Percentiles rank a stretch among this genome's conserved stretches.
Conservation (phyloP, 2,113 vertebrate genomes). For the Oreochromis aureus region DNA sequence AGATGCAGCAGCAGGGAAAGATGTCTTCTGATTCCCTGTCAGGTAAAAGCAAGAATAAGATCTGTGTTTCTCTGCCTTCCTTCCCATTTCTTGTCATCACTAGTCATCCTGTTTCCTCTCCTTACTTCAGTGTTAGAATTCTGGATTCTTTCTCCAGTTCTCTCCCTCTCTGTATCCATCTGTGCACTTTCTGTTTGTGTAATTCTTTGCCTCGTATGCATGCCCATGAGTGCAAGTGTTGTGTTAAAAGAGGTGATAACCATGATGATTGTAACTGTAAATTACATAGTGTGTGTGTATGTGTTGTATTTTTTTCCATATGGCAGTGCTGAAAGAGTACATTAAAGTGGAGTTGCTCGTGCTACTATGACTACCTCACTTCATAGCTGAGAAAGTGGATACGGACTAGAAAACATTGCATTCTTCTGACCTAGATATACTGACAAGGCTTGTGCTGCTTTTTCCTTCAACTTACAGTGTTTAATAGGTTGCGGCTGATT, state of each 20-base stretch:
- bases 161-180: background rate
- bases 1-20: slow-evolving; percentile 64
- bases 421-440: slow-evolving; percentile 53
- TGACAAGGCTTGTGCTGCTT: slow-evolving; percentile 16
- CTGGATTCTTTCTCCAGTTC: background rate
- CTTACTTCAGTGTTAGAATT: background rate
- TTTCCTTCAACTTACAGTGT: background rate
- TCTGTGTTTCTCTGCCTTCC: background rate
- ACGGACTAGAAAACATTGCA: slow-evolving; percentile 14
- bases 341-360: slow-evolving; percentile 23
- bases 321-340: background rate
- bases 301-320: slow-evolving; percentile 1
- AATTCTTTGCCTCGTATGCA: background rate
- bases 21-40: slow-evolving; percentile 51
- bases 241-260: background rate
- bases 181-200: background rate
- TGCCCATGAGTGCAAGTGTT: background rate
- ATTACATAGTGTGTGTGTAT: background rate
- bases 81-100: background rate
- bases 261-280: background rate
- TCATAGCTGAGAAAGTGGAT: slow-evolving; percentile 29
- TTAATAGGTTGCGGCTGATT: background rate
- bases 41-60: slow-evolving; percentile 52
- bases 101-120: background rate
- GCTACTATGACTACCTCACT: slow-evolving; percentile 1